phyloP scores from a whole-genome alignment of 2,888 invertebrate species.

The Xanthorhoe designata region DNA sequence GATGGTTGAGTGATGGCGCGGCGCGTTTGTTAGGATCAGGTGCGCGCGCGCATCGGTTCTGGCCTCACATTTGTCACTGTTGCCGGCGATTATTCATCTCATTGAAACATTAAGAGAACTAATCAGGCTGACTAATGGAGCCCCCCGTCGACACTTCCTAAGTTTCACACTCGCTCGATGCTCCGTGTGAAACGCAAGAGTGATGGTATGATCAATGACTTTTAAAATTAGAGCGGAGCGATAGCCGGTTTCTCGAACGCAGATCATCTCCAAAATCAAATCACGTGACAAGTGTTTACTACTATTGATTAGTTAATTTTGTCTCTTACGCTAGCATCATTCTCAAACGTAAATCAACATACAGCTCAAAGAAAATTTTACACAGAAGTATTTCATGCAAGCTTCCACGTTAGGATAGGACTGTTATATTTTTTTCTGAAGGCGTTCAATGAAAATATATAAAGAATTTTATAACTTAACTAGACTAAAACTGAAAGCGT shows the following conservation, averaged over 20 bases:
- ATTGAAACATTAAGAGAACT: slow-evolving; percentile 85
- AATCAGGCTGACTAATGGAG: slow-evolving; percentile 84
- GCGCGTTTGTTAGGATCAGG: slow-evolving; percentile 75
- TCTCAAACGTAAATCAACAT: background rate
- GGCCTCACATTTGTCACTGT: slow-evolving; percentile 81
- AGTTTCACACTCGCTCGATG: slow-evolving; percentile 70
- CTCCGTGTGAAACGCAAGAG: slow-evolving; percentile 66
- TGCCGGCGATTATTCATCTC: slow-evolving; percentile 83
- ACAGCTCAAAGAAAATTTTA: background rate
- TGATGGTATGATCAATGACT: slow-evolving; percentile 62
- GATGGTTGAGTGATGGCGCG: slow-evolving; percentile 76
- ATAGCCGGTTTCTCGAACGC: too few relatives aligned
- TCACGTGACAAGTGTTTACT: too few relatives aligned
- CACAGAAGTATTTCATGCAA: too few relatives aligned
- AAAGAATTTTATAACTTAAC: too few relatives aligned
- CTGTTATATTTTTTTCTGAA: too few relatives aligned
- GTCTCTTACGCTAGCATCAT: slow-evolving; percentile 7
- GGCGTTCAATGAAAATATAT: too few relatives aligned
- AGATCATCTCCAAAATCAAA: too few relatives aligned
- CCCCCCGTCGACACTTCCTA: slow-evolving; percentile 84
- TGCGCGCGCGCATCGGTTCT: slow-evolving; percentile 76
- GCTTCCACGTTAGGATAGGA: too few relatives aligned
- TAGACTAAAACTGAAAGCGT: too few relatives aligned
- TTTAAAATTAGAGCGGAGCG: slow-evolving; percentile 55
- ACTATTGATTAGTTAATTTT: too few relatives aligned